phyloP scores from a whole-genome alignment of 37 sponge, comb jelly and placozoan species.

The Crambe crambe region DNA sequence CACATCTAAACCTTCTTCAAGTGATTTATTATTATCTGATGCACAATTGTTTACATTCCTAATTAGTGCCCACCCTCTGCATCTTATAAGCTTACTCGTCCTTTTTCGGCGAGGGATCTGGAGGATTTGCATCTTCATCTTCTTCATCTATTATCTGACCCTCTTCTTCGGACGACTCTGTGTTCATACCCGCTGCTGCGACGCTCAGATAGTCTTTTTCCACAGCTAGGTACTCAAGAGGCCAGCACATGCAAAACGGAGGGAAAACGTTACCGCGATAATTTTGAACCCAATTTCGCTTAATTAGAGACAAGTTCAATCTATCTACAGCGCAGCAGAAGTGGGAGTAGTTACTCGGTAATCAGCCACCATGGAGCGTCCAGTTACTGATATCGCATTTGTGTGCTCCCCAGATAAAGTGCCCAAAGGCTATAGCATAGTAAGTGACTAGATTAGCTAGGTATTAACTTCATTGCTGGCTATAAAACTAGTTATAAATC shows the following conservation, averaged over 20 bases:
- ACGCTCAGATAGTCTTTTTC: too few species aligned
- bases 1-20: too few species aligned
- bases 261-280: too few species aligned
- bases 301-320: background rate
- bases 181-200: background rate
- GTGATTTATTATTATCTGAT: too few species aligned
- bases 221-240: too few species aligned
- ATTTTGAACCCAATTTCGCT: too few species aligned
- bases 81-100: constrained; percentile 13
- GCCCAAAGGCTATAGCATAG: constrained; percentile 70
- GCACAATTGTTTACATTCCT: too few species aligned
- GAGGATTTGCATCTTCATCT: constrained; percentile 16
- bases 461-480: background rate
- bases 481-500: background rate
- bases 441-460: too few species aligned
- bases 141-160: constrained; percentile 74
- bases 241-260: too few species aligned
- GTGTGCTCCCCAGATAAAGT: constrained; percentile 46
- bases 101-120: background rate
- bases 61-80: constrained; percentile 6
- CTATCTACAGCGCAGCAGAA: background rate
- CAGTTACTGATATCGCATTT: constrained; percentile 67
- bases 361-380: constrained; percentile 29
- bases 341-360: background rate
- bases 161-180: constrained; percentile 64